phyloP scores from a whole-genome alignment of 2,888 invertebrate species.

The Seira ritae region DNA sequence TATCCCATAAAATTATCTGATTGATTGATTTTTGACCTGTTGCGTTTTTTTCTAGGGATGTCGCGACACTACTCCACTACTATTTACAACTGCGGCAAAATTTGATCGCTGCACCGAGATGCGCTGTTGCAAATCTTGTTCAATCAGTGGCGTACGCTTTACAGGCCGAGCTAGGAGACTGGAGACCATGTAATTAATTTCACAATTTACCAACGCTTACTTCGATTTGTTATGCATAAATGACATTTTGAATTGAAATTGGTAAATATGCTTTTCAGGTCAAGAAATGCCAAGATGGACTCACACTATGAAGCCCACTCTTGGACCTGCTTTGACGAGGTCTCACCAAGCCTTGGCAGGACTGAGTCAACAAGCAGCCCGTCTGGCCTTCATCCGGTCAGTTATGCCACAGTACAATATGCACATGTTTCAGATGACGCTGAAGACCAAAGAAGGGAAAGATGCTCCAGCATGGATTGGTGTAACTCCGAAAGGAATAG shows the following conservation, averaged over 20 bases:
- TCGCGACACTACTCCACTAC: slow-evolving; percentile 93
- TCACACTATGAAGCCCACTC: slow-evolving; percentile 55
- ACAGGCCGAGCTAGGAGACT: slow-evolving; percentile 72
- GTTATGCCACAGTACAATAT: slow-evolving; percentile 73
- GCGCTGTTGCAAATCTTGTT: slow-evolving; percentile 67
- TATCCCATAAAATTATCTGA: not conserved
- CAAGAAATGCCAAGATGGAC: slow-evolving; percentile 70
- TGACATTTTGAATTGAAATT: too few relatives aligned
- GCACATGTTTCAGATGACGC: slow-evolving; percentile 72
- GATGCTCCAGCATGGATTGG: slow-evolving; percentile 85
- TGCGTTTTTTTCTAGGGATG: slow-evolving; percentile 82
- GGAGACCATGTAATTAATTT: slow-evolving; percentile 72
- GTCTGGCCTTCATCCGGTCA: slow-evolving; percentile 71
- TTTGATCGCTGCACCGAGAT: slow-evolving; percentile 77
- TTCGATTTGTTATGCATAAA: too few relatives aligned
- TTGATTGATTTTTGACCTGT: slow-evolving; percentile 9
- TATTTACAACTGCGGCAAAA: slow-evolving; percentile 96
- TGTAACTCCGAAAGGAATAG: slow-evolving; percentile 93
- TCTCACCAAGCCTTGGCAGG: slow-evolving; percentile 70
- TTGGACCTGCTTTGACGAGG: slow-evolving; percentile 63
- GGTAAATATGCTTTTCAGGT: slow-evolving; percentile 26
- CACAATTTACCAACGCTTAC: too few relatives aligned
- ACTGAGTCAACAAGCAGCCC: slow-evolving; percentile 69
- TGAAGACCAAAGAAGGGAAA: slow-evolving; percentile 80
- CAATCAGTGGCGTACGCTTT: slow-evolving; percentile 72